Evolutionary conservation across 1,140 invertebrate species (phyloP).

Genomic region (Drosophila biarmipes): DNA sequence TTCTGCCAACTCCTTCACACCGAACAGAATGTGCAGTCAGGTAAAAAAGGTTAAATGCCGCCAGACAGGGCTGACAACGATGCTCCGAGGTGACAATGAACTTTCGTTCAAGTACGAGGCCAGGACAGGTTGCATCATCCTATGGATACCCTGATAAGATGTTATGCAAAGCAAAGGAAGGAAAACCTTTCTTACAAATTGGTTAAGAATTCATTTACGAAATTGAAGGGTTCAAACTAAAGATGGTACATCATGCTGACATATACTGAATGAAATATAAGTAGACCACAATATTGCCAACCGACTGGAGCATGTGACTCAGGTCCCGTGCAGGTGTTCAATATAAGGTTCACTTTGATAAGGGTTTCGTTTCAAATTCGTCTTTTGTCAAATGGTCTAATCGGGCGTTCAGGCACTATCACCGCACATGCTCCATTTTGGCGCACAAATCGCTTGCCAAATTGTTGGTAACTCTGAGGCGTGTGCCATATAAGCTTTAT

Average conservation of each 20-base stretch:
- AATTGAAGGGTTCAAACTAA: no score
- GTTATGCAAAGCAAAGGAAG: no score
- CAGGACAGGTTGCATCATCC: slow-evolving; percentile 15
- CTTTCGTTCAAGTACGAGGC: not conserved
- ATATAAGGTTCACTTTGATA: slow-evolving; percentile 34
- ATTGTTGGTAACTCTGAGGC: slow-evolving; percentile 10
- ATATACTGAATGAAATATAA: not conserved
- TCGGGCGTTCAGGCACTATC: slow-evolving; percentile 22
- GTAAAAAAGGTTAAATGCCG: slow-evolving; percentile 46
- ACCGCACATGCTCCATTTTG: slow-evolving; percentile 31
- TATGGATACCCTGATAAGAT: not conserved
- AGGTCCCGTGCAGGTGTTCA: slow-evolving; percentile 55
- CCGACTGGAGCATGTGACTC: slow-evolving; percentile 43
- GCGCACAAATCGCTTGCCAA: slow-evolving; percentile 31
- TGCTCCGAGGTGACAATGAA: slow-evolving; percentile 52
- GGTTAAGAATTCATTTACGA: no score
- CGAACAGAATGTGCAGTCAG: slow-evolving; percentile 34
- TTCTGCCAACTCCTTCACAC: slow-evolving; percentile 5
- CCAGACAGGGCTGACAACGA: slow-evolving; percentile 32
- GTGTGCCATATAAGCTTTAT: slow-evolving; percentile 45
- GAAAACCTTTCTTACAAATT: no score
- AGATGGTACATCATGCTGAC: not conserved
- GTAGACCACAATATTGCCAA: slow-evolving; percentile 1
- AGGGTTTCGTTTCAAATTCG: slow-evolving; percentile 12
- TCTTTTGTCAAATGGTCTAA: slow-evolving; percentile 22